Conservation (phyloP, 2,797 vertebrate genomes). For the Apodemus agrarius region DNA sequence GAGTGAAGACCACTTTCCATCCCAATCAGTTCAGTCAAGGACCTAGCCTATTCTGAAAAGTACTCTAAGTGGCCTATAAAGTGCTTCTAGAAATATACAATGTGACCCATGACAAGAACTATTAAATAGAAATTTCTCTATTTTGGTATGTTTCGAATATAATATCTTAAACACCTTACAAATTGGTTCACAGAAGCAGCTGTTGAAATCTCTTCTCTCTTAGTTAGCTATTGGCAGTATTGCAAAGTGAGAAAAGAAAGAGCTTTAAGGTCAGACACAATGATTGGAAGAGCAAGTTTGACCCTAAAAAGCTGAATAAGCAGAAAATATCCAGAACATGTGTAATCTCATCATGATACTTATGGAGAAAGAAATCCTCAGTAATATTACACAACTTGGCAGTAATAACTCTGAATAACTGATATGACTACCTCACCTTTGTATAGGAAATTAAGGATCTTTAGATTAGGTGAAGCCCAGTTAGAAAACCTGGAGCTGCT, state of each 20-base stretch:
- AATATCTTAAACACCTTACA: slow-evolving; percentile 57
- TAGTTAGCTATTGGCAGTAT: background rate
- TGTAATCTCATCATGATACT: background rate
- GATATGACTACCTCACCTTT: background rate
- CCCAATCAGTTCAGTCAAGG: background rate
- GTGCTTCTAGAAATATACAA: background rate
- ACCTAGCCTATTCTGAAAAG: background rate
- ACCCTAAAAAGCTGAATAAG: background rate
- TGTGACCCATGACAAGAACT: background rate
- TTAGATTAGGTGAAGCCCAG: background rate
- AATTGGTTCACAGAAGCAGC: background rate
- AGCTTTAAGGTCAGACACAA: slow-evolving; percentile 10
- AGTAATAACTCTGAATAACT: background rate
- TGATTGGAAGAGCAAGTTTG: slow-evolving; percentile 12
- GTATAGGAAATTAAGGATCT: slow-evolving; percentile 17
- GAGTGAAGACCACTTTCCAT: background rate
- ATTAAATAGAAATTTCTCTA: slow-evolving; percentile 40
- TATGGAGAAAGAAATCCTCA: background rate
- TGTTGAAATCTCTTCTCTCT: slow-evolving; percentile 38
- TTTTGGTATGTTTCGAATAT: background rate
- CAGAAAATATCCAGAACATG: background rate
- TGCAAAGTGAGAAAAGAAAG: background rate
- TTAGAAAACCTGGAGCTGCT: background rate
- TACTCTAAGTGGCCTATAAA: background rate
- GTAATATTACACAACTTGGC: background rate